Conservation (phyloP, 2,888 invertebrate species). For the Hofmannophila pseudospretella region DNA sequence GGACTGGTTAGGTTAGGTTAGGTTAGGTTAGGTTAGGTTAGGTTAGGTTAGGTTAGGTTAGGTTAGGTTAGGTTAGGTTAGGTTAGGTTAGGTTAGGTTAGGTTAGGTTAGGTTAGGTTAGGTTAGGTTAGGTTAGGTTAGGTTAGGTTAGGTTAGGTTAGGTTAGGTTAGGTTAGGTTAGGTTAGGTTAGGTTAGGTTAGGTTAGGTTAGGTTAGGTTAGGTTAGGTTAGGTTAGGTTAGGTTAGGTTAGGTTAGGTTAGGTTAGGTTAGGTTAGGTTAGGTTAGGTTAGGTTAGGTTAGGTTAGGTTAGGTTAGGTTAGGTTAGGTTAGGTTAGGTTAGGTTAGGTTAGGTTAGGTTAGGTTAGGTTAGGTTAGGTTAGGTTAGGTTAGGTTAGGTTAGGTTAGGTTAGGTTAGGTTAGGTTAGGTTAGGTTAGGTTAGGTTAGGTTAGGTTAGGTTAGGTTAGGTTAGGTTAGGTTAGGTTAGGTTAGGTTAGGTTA, state of each 20-base stretch:
- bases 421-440: neutral
- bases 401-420: neutral
- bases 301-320: neutral
- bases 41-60: neutral
- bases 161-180: too few species aligned
- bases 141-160: too few species aligned
- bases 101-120: neutral
- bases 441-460: neutral
- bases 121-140: too few species aligned
- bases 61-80: neutral
- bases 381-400: too few species aligned
- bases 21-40: neutral
- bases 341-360: too few species aligned
- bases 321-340: neutral
- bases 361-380: too few species aligned
- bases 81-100: neutral
- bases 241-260: conserved; percentile 1
- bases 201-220: neutral
- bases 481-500: too few species aligned
- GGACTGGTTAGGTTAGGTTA: neutral
- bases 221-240: conserved; percentile 1
- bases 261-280: conserved; percentile 2
- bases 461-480: too few species aligned
- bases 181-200: neutral
- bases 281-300: neutral